A percentile compares a stretch with the other conserved stretches of the same genome.
Conservation (phyloP, 2,797 vertebrate species). For the Mycteria americana region DNA sequence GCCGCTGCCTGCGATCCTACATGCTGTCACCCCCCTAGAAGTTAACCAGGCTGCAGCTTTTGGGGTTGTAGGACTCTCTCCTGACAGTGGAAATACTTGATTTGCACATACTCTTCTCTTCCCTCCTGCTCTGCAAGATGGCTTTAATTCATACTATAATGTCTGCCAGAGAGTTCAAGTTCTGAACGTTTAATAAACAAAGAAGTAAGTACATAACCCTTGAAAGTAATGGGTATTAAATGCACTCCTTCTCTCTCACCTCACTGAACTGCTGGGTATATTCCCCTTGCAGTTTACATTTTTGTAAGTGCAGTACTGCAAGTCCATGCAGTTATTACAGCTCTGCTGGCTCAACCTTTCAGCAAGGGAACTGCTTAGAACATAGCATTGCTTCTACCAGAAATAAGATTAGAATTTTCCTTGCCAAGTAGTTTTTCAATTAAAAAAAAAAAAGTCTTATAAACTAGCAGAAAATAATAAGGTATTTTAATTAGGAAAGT, state of each 20-base stretch:
- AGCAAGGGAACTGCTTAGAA: slow-evolving; percentile 16
- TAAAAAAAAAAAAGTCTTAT: background rate
- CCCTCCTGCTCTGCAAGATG: background rate
- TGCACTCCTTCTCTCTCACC: background rate
- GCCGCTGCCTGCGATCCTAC: background rate
- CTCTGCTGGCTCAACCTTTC: background rate
- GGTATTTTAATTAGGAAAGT: slow-evolving; percentile 42
- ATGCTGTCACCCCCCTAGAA: background rate
- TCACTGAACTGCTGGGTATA: background rate
- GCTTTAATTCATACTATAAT: background rate
- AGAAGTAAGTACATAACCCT: background rate
- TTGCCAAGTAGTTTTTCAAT: slow-evolving; percentile 15
- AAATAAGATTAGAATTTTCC: slow-evolving; percentile 6
- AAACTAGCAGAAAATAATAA: slow-evolving; percentile 11
- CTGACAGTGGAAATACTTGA: background rate
- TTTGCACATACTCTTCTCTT: background rate
- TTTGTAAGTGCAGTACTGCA: background rate
- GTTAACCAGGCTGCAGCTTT: background rate
- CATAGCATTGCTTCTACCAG: background rate
- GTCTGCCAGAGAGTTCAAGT: background rate
- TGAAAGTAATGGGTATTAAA: background rate
- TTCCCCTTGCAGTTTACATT: background rate
- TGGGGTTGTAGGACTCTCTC: background rate
- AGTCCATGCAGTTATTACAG: background rate
- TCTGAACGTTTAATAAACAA: background rate